Conservation (phyloP, 2,113 vertebrate genomes). For the Pitta sordida region DNA sequence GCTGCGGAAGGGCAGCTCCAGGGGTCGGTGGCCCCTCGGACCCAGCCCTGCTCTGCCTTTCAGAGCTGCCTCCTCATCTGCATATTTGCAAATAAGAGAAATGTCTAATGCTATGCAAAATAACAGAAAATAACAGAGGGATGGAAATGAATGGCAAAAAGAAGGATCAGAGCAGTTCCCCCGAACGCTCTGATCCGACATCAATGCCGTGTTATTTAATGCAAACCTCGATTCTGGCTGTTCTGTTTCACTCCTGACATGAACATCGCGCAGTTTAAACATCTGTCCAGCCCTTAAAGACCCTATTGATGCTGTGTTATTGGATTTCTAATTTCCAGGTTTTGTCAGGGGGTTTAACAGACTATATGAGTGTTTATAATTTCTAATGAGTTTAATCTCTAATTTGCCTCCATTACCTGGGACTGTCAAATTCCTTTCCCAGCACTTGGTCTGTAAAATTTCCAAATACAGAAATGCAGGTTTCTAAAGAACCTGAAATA, state of each 20-base stretch:
- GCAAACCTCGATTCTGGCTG: slow-evolving; percentile 62
- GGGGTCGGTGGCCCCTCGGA: not conserved
- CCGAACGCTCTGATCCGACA: not conserved
- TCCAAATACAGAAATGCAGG: not conserved
- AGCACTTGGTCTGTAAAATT: not conserved
- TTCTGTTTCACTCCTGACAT: slow-evolving; percentile 60
- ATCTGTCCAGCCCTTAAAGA: slow-evolving; percentile 65
- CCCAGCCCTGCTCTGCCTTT: not conserved
- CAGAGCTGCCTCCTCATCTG: not conserved
- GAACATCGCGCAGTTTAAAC: slow-evolving; percentile 60
- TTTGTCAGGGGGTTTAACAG: slow-evolving; percentile 38
- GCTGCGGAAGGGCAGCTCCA: not conserved
- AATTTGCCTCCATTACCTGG: slow-evolving; percentile 29
- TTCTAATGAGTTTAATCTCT: slow-evolving; percentile 56
- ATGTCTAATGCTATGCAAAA: not conserved
- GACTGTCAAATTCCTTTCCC: slow-evolving; percentile 24
- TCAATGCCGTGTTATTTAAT: slow-evolving; percentile 58
- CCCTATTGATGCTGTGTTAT: slow-evolving; percentile 48
- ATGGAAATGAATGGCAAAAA: not conserved
- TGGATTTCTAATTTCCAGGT: slow-evolving; percentile 73
- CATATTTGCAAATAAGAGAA: not conserved
- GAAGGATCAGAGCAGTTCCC: slow-evolving; percentile 46
- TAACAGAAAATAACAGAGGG: not conserved
- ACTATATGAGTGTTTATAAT: slow-evolving; percentile 54
- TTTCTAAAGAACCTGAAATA: slow-evolving; percentile 9